A percentile compares a stretch with the other conserved stretches of the same genome.
These are phyloP conservation scores for Cosmorhoe ocellata DNA, from an alignment of 2,888 invertebrate species.

Conservation along the genomic window DNA sequence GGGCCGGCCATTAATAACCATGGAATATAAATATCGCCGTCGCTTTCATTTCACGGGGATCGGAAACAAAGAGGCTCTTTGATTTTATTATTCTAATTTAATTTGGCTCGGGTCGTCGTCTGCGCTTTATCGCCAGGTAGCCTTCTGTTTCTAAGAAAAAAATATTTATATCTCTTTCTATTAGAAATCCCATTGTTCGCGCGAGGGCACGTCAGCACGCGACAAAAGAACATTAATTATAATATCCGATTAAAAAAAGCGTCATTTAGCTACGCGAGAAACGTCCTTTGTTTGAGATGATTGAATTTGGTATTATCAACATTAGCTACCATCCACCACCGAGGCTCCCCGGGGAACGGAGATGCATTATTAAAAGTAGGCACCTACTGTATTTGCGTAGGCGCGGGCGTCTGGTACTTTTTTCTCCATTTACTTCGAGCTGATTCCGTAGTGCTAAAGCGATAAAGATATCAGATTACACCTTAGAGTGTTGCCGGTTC, in stretches of 20 bases:
- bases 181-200: constrained; percentile 81
- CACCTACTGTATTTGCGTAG: constrained; percentile 54
- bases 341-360: constrained; percentile 50
- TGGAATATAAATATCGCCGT: constrained; percentile 37
- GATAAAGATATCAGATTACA: constrained; percentile 71
- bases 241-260: constrained; percentile 83
- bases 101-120: constrained; percentile 70
- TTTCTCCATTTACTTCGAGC: constrained; percentile 44
- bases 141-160: constrained; percentile 77
- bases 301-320: constrained; percentile 78
- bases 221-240: constrained; percentile 83
- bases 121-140: constrained; percentile 80
- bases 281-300: constrained; percentile 79
- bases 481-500: constrained; percentile 56
- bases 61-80: constrained; percentile 60
- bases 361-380: constrained; percentile 50
- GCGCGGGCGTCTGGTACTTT: constrained; percentile 39
- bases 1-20: constrained; percentile 36
- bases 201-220: constrained; percentile 81
- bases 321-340: constrained; percentile 64
- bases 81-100: constrained; percentile 78
- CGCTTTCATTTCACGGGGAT: constrained; percentile 40
- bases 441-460: constrained; percentile 47
- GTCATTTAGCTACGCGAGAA: constrained; percentile 78
- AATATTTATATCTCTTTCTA: constrained; percentile 80